Percentiles rank a stretch among this genome's conserved stretches.
Evolutionary conservation across 2,113 vertebrate genomes (phyloP).

Genomic region (Cryptotis parvus): DNA sequence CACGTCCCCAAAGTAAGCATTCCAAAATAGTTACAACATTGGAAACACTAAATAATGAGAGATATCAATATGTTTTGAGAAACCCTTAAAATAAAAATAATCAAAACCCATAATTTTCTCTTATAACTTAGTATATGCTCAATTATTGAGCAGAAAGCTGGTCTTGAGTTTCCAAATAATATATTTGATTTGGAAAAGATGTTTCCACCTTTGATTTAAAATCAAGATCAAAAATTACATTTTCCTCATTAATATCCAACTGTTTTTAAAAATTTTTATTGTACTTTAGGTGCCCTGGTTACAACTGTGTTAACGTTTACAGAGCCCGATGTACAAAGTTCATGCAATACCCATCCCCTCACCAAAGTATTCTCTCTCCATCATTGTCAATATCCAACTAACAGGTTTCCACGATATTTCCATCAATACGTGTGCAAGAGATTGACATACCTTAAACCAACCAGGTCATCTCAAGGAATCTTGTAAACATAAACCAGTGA

Average conservation of each 20-base stretch:
- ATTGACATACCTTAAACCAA: constrained; percentile 3
- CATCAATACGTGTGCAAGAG: neutral
- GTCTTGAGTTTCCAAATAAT: neutral
- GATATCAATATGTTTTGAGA: constrained; percentile 11
- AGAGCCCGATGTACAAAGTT: too few species aligned
- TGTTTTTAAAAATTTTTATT: too few species aligned
- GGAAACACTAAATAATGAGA: constrained; percentile 58
- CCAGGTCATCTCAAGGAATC: neutral
- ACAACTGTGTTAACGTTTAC: too few species aligned
- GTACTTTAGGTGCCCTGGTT: too few species aligned
- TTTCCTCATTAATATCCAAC: constrained; percentile 44
- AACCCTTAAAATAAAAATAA: too few species aligned
- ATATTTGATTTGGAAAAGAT: constrained; percentile 29
- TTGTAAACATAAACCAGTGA: neutral
- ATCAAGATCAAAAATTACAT: neutral
- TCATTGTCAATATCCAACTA: constrained; percentile 9
- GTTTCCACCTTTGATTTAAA: neutral
- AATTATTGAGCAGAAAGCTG: neutral
- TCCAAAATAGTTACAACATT: neutral
- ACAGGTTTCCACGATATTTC: neutral
- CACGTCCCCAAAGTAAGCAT: constrained; percentile 60
- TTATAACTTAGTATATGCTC: neutral
- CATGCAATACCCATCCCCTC: too few species aligned
- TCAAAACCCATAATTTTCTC: neutral
- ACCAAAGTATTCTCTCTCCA: too few species aligned